phyloP scores from a whole-genome alignment of 2,888 invertebrate genomes.

The Lasius platythorax region DNA sequence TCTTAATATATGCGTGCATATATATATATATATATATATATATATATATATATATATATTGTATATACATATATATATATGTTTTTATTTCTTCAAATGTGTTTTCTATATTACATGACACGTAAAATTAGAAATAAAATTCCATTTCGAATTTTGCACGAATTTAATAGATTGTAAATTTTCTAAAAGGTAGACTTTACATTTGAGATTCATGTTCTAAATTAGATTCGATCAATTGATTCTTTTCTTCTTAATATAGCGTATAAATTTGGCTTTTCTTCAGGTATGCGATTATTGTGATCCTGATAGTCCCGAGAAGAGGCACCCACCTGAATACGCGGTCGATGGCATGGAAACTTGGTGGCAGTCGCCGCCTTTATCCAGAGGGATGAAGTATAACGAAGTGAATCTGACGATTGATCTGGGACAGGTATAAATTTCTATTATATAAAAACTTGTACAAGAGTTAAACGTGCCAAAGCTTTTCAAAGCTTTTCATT shows the following conservation, averaged over 20 bases:
- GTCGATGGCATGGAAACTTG: constrained; percentile 98
- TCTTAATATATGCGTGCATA: background rate
- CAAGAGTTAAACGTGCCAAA: constrained; percentile 15
- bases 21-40: background rate
- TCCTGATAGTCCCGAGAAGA: constrained; percentile 90
- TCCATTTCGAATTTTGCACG: background rate
- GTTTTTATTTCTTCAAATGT: background rate
- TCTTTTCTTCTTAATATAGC: background rate
- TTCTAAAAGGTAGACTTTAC: background rate
- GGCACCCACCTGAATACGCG: constrained; percentile 96
- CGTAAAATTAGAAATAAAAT: background rate
- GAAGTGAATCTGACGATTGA: constrained; percentile 99
- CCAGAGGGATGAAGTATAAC: constrained; percentile 98
- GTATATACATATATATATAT: background rate
- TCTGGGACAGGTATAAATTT: constrained; percentile 94
- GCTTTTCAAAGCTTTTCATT: background rate
- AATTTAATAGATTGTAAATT: background rate
- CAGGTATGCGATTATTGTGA: constrained; percentile 98
- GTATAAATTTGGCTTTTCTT: background rate
- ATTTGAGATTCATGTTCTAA: background rate
- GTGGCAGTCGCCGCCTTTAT: constrained; percentile 99
- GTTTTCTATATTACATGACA: background rate
- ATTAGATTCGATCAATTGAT: constrained; percentile 8
- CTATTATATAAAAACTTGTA: background rate
- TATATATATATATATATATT: too few species aligned